phyloP scores from a whole-genome alignment of 2,797 vertebrate species.

The Meriones psammophilus region DNA sequence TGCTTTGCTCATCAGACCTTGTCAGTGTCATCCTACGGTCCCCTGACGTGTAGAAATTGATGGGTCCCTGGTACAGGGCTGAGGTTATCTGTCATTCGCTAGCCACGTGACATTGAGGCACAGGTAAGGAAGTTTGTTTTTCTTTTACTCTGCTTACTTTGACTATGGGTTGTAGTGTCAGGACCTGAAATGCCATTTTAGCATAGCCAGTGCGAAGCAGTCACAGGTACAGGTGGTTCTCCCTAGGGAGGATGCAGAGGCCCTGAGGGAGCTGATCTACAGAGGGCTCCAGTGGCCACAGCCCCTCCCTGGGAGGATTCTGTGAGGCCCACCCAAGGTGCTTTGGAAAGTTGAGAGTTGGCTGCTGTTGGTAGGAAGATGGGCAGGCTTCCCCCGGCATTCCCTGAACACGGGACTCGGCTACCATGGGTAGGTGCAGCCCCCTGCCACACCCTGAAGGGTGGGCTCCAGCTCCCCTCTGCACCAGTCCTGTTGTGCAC shows the following conservation, averaged over 20 bases:
- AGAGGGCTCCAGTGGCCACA: neutral
- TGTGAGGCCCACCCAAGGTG: neutral
- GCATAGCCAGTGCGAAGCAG: too few relatives aligned
- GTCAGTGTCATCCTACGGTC: neutral
- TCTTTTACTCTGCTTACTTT: neutral
- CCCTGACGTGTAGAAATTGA: neutral
- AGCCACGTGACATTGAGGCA: too few relatives aligned
- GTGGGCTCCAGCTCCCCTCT: neutral
- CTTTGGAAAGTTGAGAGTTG: neutral
- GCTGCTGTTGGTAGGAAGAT: neutral
- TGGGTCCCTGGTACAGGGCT: neutral
- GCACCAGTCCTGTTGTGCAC: too few relatives aligned
- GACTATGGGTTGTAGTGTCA: neutral
- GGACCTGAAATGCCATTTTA: neutral
- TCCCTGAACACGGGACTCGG: neutral
- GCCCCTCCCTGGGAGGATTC: neutral
- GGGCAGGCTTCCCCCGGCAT: neutral
- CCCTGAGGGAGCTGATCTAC: neutral
- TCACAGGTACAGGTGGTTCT: too few relatives aligned
- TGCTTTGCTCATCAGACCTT: neutral
- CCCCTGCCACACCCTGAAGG: neutral
- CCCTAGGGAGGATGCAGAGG: neutral
- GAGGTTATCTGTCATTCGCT: neutral
- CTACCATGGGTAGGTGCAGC: too few relatives aligned
- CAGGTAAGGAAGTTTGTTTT: neutral